phyloP scores from a whole-genome alignment of 2,113 vertebrate genomes.

The Serilophus lunatus region DNA sequence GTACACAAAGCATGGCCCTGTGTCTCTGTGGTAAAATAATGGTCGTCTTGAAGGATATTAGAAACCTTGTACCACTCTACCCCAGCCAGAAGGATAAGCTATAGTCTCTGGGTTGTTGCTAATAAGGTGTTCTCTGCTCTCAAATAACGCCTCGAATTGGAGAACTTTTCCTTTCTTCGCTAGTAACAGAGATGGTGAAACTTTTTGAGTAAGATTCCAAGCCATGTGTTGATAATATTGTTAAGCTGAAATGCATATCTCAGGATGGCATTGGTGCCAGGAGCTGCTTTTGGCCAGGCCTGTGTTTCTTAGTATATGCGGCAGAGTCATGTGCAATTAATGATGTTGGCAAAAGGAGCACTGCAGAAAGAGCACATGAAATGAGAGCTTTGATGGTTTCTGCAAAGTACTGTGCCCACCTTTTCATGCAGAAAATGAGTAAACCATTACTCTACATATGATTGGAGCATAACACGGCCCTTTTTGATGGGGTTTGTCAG shows the following conservation, averaged over 20 bases:
- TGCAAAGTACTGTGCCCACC: constrained; percentile 57
- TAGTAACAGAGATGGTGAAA: neutral
- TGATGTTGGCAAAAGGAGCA: constrained; percentile 65
- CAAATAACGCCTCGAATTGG: neutral
- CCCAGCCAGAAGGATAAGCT: neutral
- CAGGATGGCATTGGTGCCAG: constrained; percentile 43
- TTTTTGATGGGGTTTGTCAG: constrained; percentile 60
- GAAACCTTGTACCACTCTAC: neutral
- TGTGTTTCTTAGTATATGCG: constrained; percentile 52
- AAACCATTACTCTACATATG: constrained; percentile 56
- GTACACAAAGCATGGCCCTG: neutral
- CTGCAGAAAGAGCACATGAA: constrained; percentile 26
- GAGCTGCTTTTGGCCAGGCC: constrained; percentile 58
- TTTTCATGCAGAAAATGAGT: constrained; percentile 68
- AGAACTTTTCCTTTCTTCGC: neutral
- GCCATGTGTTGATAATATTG: constrained; percentile 50
- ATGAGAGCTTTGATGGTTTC: constrained; percentile 64
- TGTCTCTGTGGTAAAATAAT: constrained; percentile 43
- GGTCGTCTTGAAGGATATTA: constrained; percentile 18
- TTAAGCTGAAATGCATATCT: constrained; percentile 57
- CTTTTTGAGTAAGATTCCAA: neutral
- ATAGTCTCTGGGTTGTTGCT: neutral
- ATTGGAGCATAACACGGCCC: constrained; percentile 47
- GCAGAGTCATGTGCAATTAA: constrained; percentile 62
- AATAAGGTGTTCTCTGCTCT: neutral